A percentile compares a stretch with the other conserved stretches of the same genome.
Evolutionary conservation across 2,888 invertebrate species (phyloP).

Genomic region (Petrolisthes cinctipes): DNA sequence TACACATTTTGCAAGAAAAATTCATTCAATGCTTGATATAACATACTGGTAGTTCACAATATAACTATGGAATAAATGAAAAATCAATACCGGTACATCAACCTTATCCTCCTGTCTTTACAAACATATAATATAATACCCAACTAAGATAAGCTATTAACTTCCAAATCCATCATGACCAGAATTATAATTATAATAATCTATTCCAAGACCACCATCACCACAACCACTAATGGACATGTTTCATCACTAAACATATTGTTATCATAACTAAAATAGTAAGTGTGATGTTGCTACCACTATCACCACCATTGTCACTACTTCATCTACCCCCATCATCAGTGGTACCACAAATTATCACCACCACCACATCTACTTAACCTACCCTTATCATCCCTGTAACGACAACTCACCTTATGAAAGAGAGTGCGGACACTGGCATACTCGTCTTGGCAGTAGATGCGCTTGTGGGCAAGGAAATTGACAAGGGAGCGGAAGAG

Average conservation of each 20-base stretch:
- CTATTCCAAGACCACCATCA: not conserved
- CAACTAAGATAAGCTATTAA: too few species aligned
- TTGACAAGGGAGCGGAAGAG: slow-evolving; percentile 89
- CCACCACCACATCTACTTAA: not conserved
- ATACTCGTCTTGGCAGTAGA: slow-evolving; percentile 72
- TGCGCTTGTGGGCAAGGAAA: slow-evolving; percentile 89
- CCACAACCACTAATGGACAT: not conserved
- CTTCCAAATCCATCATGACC: not conserved
- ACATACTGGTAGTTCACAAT: too few species aligned
- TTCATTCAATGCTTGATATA: too few species aligned
- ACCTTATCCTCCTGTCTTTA: too few species aligned
- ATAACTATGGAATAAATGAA: too few species aligned
- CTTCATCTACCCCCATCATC: not conserved
- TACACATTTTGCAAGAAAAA: not conserved
- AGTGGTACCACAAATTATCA: too few species aligned
- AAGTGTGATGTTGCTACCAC: not conserved
- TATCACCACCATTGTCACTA: not conserved
- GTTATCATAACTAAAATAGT: not conserved
- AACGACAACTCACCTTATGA: slow-evolving; percentile 19
- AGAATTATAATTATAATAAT: not conserved
- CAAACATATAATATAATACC: too few species aligned
- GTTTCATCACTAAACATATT: not conserved
- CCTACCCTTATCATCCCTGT: too few species aligned
- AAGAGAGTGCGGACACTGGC: slow-evolving; percentile 45
- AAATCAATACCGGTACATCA: too few species aligned